Conservation (phyloP, 2,113 vertebrate genomes). For the Acrocephalus kingi region DNA sequence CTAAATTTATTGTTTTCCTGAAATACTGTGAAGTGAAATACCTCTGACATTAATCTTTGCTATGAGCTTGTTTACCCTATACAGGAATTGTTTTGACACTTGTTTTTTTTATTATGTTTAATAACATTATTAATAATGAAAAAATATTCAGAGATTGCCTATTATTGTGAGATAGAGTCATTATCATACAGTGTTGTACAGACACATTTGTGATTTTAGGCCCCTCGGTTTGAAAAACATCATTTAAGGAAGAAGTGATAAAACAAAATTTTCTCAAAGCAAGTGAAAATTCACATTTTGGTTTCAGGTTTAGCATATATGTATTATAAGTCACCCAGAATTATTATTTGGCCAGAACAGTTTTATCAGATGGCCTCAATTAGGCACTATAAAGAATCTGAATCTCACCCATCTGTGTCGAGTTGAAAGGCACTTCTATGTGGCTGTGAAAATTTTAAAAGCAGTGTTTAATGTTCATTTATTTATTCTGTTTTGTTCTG, state of each 20-base stretch:
- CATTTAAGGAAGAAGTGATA: neutral
- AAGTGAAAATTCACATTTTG: neutral
- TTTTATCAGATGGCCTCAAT: neutral
- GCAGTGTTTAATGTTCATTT: neutral
- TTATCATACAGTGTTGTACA: neutral
- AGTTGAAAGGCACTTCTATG: neutral
- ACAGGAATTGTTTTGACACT: neutral
- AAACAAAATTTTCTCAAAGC: neutral
- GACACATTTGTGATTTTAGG: neutral
- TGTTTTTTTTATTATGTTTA: neutral
- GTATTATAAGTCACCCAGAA: neutral
- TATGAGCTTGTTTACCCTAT: neutral
- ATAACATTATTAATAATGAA: slow-evolving; percentile 1
- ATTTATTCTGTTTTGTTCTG: neutral
- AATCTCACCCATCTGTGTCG: neutral
- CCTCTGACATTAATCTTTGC: neutral
- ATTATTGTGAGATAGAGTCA: neutral
- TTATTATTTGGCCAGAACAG: neutral
- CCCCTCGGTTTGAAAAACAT: neutral
- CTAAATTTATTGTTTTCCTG: neutral
- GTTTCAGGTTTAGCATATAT: neutral
- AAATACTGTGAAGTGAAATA: neutral
- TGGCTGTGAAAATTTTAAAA: neutral
- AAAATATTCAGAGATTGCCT: neutral
- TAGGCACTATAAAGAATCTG: neutral